A percentile compares a stretch with the other conserved stretches of the same genome.
Conservation (phyloP, 2,888 invertebrate species). For the Drosophila gaucha region DNA sequence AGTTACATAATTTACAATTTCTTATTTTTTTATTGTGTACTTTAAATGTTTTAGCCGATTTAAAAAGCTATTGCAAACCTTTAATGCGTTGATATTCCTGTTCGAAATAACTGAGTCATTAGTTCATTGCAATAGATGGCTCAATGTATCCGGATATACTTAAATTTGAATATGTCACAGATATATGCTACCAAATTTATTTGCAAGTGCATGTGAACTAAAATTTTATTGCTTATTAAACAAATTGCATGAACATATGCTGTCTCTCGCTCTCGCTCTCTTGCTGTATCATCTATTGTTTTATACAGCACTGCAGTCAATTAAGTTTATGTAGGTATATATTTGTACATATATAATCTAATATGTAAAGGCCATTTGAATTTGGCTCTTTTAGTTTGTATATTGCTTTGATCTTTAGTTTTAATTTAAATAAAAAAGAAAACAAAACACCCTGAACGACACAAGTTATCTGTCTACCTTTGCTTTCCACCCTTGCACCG, state of each 20-base stretch:
- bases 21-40: background rate
- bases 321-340: conserved; percentile 3
- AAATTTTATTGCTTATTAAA: background rate
- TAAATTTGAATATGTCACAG: too few relatives aligned
- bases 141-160: background rate
- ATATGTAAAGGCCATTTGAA: conserved; percentile 33
- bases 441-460: conserved; percentile 31
- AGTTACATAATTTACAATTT: background rate
- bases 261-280: background rate
- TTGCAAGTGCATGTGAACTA: background rate
- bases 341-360: conserved; percentile 29
- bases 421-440: background rate
- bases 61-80: background rate
- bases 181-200: too few relatives aligned
- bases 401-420: conserved; percentile 57
- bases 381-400: conserved; percentile 55
- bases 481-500: conserved; percentile 57
- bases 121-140: too few relatives aligned
- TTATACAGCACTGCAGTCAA: conserved; percentile 4
- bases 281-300: background rate
- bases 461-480: conserved; percentile 40
- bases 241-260: background rate
- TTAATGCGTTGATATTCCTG: background rate
- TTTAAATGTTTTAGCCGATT: background rate
- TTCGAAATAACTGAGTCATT: too few relatives aligned